Conservation (phyloP, 2,797 vertebrate genomes). For the Anolis apletophallus region DNA sequence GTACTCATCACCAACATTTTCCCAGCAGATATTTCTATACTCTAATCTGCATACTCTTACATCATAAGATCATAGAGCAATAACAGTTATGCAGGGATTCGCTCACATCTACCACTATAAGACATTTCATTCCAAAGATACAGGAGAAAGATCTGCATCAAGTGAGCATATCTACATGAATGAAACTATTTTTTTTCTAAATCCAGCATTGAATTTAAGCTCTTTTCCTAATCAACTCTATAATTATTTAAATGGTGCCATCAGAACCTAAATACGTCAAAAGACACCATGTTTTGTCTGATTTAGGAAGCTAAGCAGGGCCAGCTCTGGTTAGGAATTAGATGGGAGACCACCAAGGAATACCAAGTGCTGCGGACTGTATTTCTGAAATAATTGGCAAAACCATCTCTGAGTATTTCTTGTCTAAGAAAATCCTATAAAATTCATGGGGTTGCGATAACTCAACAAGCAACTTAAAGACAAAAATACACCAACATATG, state of each 20-base stretch:
- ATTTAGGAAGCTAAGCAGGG: too few species aligned
- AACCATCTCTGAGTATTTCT: too few species aligned
- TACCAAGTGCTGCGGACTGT: too few species aligned
- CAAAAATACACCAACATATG: slow-evolving; percentile 9
- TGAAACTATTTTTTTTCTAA: slow-evolving; percentile 13
- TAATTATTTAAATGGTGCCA: neutral
- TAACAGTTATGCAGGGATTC: slow-evolving; percentile 8
- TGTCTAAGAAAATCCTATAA: too few species aligned
- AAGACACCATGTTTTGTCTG: neutral
- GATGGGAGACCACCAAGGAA: too few species aligned
- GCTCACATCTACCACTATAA: slow-evolving; percentile 11
- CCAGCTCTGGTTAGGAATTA: too few species aligned
- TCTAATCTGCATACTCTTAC: slow-evolving; percentile 8
- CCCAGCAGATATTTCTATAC: slow-evolving; percentile 7
- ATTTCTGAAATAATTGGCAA: too few species aligned
- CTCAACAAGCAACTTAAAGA: too few species aligned
- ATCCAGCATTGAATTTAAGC: rapidly evolving
- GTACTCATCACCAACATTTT: slow-evolving; percentile 4
- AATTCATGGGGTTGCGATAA: too few species aligned
- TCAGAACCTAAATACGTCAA: too few species aligned
- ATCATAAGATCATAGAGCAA: slow-evolving; percentile 26
- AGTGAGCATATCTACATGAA: neutral
- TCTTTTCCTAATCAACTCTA: slow-evolving; percentile 52
- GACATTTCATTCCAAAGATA: neutral
- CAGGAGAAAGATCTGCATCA: slow-evolving; percentile 15